Conservation (phyloP, 2,113 vertebrate species). For the Felis chaus region DNA sequence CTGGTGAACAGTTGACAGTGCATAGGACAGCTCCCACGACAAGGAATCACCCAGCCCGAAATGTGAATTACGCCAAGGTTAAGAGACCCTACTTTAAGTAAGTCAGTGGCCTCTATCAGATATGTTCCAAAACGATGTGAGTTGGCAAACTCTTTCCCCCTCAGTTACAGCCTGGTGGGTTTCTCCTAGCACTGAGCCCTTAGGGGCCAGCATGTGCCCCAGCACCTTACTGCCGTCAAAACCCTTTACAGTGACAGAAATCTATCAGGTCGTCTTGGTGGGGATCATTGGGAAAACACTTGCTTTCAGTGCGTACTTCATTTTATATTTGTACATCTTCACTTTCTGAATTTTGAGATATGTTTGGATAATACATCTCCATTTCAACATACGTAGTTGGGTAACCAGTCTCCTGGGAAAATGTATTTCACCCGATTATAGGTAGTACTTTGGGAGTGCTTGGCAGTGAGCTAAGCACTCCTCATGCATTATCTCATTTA, state of each 20-base stretch:
- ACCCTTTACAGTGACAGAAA: neutral
- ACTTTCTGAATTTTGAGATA: neutral
- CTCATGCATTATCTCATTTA: neutral
- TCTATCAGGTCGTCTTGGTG: neutral
- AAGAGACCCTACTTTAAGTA: neutral
- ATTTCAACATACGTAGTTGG: neutral
- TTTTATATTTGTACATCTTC: neutral
- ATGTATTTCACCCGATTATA: neutral
- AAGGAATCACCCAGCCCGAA: neutral
- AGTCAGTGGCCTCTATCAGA: neutral
- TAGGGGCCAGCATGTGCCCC: neutral
- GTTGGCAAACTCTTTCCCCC: neutral
- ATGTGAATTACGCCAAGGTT: neutral
- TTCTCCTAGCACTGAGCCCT: neutral
- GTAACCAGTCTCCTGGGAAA: neutral
- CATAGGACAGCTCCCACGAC: fast-evolving
- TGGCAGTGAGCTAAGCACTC: neutral
- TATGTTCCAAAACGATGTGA: neutral
- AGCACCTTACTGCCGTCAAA: neutral
- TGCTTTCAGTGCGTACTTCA: neutral
- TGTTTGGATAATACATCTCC: neutral
- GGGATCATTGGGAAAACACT: neutral
- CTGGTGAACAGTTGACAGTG: neutral
- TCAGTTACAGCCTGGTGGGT: neutral
- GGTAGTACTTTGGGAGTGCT: neutral